phyloP scores from a whole-genome alignment of 2,888 invertebrate genomes.

The Megaustenia siamemsis region DNA sequence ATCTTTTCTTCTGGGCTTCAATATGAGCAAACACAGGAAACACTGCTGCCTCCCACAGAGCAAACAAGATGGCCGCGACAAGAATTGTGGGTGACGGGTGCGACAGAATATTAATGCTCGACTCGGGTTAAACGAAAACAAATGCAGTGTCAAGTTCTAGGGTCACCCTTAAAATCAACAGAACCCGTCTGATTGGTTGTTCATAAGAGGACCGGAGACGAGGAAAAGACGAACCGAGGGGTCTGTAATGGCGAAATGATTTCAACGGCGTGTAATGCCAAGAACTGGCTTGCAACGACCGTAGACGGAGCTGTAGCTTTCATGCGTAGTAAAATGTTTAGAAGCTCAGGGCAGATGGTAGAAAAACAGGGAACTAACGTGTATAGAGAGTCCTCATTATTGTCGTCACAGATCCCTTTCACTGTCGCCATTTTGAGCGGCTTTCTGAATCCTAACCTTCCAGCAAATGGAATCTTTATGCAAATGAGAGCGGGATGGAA shows the following conservation, averaged over 20 bases:
- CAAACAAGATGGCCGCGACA: conserved; percentile 44
- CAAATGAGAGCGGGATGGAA: conserved; percentile 45
- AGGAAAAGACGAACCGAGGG: background rate
- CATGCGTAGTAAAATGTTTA: background rate
- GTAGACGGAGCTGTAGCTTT: background rate
- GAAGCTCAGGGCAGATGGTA: conserved; percentile 44
- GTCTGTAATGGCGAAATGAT: conserved; percentile 42
- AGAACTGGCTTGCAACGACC: background rate
- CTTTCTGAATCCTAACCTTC: conserved; percentile 29
- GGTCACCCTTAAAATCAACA: conserved; percentile 49
- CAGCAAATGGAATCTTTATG: conserved; percentile 53
- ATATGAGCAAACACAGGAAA: conserved; percentile 41
- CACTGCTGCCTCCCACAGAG: background rate
- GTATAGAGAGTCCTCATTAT: conserved; percentile 43
- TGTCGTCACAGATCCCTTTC: conserved; percentile 26
- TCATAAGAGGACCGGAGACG: background rate
- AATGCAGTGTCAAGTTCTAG: conserved; percentile 51
- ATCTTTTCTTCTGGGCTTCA: conserved; percentile 13
- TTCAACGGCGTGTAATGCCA: background rate
- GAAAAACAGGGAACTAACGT: conserved; percentile 43
- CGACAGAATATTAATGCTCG: conserved; percentile 49
- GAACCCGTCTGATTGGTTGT: conserved; percentile 27
- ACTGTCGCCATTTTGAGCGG: conserved; percentile 43
- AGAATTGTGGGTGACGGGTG: conserved; percentile 25
- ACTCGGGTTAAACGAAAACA: conserved; percentile 52